These are phyloP conservation scores for Euspilapteryx auroguttella DNA, from an alignment of 2,888 invertebrate species.

Conservation along the genomic window DNA sequence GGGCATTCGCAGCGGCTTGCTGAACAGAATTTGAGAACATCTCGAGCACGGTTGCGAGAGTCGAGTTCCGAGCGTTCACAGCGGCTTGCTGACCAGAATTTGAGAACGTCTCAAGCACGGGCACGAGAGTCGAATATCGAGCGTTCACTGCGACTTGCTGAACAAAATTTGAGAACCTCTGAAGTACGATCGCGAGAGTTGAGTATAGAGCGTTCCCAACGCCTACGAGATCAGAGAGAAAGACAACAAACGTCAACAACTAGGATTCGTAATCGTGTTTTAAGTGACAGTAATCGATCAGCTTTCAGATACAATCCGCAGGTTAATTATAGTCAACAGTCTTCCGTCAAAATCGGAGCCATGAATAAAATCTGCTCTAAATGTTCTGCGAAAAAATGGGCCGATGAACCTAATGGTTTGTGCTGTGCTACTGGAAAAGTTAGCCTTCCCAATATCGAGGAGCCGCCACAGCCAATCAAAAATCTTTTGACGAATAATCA, in stretches of 20 bases:
- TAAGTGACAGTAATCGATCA: slow-evolving; percentile 9
- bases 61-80: slow-evolving; percentile 5
- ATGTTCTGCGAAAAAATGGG: slow-evolving; percentile 9
- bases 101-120: slow-evolving; percentile 4
- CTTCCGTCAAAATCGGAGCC: slow-evolving; percentile 7
- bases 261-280: slow-evolving; percentile 10
- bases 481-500: slow-evolving; percentile 5
- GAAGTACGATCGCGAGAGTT: slow-evolving; percentile 1
- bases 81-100: slow-evolving; percentile 4
- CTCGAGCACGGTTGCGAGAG: slow-evolving; percentile 1
- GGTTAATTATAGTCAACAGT: slow-evolving; percentile 11
- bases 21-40: slow-evolving; percentile 1
- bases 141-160: slow-evolving; percentile 3
- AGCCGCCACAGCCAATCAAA: slow-evolving; percentile 7
- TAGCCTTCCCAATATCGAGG: slow-evolving; percentile 8
- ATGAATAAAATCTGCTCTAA: slow-evolving; percentile 10
- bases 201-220: slow-evolving; percentile 6
- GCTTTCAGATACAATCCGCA: slow-evolving; percentile 11
- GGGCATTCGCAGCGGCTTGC: slow-evolving; percentile 2
- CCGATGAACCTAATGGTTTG: slow-evolving; percentile 10
- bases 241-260: slow-evolving; percentile 8
- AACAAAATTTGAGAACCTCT: slow-evolving; percentile 4
- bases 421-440: slow-evolving; percentile 11
- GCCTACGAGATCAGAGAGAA: slow-evolving; percentile 7
- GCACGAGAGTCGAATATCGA: slow-evolving; percentile 4